Percentiles rank a stretch among this genome's conserved stretches.
phyloP scores from a whole-genome alignment of 2,888 invertebrate genomes.

The Epirrhoe alternata region DNA sequence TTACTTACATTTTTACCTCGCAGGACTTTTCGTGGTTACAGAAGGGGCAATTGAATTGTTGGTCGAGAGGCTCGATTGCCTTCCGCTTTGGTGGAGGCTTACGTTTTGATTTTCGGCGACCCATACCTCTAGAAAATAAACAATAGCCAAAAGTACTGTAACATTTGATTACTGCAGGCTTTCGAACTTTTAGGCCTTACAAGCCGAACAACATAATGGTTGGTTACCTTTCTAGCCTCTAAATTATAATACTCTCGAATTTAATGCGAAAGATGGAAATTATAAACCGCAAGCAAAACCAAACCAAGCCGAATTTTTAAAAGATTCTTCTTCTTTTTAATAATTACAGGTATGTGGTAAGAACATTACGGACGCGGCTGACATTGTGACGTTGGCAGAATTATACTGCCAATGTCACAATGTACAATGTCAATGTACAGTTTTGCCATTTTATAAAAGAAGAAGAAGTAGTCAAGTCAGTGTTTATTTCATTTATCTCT shows the following conservation, averaged over 20 bases:
- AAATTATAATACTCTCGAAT: background rate
- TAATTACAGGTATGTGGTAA: no score
- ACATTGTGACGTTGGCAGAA: no score
- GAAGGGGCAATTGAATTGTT: conserved; percentile 99
- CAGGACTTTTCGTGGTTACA: conserved; percentile 99
- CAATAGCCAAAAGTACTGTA: background rate
- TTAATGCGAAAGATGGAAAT: background rate
- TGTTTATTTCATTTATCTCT: no score
- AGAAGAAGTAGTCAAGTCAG: no score
- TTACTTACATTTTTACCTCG: conserved; percentile 98
- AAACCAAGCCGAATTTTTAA: no score
- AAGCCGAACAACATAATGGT: background rate
- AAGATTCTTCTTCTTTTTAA: no score
- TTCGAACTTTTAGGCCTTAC: background rate
- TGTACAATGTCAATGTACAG: no score
- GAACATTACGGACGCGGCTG: no score
- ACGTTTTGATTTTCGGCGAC: conserved; percentile 97
- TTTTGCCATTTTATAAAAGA: no score
- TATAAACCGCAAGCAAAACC: background rate
- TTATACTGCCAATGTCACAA: no score
- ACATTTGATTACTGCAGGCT: background rate
- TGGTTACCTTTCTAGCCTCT: background rate
- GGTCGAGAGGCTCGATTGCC: conserved; percentile 96
- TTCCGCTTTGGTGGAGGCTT: conserved; percentile 98
- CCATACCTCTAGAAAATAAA: conserved; percentile 86